A percentile compares a stretch with the other conserved stretches of the same genome.
Evolutionary conservation across 1,140 invertebrate species (phyloP).

Genomic region (Cotesia chilonis): DNA sequence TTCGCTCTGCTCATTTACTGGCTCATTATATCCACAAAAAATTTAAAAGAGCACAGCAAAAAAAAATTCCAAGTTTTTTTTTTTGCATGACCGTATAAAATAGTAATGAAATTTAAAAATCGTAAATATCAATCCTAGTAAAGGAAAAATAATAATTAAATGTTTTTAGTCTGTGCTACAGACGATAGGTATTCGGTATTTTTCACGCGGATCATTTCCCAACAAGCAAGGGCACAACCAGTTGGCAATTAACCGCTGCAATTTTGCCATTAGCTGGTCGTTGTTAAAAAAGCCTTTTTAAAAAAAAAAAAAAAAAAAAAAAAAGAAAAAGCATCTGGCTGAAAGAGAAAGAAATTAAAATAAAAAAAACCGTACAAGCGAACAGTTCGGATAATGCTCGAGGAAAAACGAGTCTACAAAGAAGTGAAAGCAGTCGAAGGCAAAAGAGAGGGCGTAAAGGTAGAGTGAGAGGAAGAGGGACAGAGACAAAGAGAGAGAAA

Average conservation of each 20-base stretch:
- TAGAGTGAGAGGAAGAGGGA: neutral
- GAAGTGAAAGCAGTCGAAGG: constrained; percentile 14
- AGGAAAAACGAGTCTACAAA: constrained; percentile 13
- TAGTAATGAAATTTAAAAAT: too few relatives aligned
- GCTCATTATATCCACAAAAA: too few relatives aligned
- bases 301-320: too few relatives aligned
- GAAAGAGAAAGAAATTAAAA: constrained; percentile 11
- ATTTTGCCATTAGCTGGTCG: constrained; percentile 44
- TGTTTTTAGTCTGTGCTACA: neutral
- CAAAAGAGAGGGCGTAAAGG: constrained; percentile 2
- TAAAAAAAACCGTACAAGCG: constrained; percentile 10
- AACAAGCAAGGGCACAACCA: constrained; percentile 34
- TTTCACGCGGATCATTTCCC: constrained; percentile 38
- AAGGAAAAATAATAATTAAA: constrained; percentile 4
- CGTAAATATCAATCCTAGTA: neutral
- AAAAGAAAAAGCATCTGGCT: constrained; percentile 14
- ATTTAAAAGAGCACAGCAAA: too few relatives aligned
- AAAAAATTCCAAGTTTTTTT: too few relatives aligned
- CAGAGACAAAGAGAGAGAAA: constrained; percentile 17
- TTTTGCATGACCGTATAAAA: too few relatives aligned
- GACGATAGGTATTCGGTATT: constrained; percentile 5
- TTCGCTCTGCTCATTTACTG: too few relatives aligned
- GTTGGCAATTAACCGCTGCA: constrained; percentile 45
- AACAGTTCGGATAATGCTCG: constrained; percentile 21
- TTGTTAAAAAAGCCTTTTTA: constrained; percentile 32